phyloP scores from a whole-genome alignment of 2,888 invertebrate genomes.

The Luffia ferchaultella region DNA sequence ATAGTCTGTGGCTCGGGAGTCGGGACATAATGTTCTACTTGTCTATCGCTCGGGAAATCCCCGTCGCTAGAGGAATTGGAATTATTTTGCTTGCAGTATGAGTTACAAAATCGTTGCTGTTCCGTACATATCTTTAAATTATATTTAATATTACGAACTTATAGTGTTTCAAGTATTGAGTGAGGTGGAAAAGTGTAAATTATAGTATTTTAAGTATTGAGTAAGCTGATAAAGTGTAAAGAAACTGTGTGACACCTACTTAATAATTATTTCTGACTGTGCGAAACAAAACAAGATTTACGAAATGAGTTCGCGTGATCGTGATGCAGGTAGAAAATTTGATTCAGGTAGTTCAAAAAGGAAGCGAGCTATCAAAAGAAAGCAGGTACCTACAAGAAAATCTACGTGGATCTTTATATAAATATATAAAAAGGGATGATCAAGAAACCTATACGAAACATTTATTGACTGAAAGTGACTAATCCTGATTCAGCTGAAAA shows the following conservation, averaged over 20 bases:
- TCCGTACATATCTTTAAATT: constrained; percentile 7
- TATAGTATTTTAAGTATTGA: constrained; percentile 7
- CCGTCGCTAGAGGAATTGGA: constrained; percentile 4
- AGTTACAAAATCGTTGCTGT: constrained; percentile 7
- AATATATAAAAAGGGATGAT: constrained; percentile 10
- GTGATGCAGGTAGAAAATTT: constrained; percentile 12
- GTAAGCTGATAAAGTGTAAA: constrained; percentile 7
- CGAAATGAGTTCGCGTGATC: constrained; percentile 12
- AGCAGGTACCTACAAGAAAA: constrained; percentile 10
- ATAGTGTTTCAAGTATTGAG: constrained; percentile 7
- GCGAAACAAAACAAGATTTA: constrained; percentile 10
- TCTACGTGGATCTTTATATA: constrained; percentile 11
- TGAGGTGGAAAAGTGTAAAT: constrained; percentile 6
- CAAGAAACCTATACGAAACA: constrained; percentile 5
- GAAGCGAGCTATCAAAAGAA: constrained; percentile 6
- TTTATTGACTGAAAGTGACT: constrained; percentile 5
- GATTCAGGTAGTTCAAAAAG: constrained; percentile 11
- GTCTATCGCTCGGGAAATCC: constrained; percentile 3
- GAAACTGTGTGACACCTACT: constrained; percentile 7
- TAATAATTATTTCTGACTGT: constrained; percentile 4
- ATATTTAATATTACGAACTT: constrained; percentile 6
- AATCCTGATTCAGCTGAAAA: constrained; percentile 10
- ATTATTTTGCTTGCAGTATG: constrained; percentile 7
- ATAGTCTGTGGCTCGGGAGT: no score
- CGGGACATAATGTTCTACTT: no score